phyloP scores from a whole-genome alignment of 2,797 vertebrate genomes.

The Paramormyrops hopkinsi region DNA sequence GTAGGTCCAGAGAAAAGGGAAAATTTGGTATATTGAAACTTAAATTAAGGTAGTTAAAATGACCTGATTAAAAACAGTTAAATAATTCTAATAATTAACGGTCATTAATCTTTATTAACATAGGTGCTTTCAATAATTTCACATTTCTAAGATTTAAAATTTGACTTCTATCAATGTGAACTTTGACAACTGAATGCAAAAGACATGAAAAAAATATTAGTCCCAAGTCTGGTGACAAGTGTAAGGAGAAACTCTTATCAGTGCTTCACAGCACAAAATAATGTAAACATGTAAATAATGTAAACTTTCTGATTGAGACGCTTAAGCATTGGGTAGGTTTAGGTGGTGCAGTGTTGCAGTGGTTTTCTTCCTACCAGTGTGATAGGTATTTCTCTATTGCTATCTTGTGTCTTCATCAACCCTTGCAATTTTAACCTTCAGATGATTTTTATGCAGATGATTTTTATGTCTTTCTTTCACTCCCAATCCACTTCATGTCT shows the following conservation, averaged over 20 bases:
- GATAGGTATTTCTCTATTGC: background rate
- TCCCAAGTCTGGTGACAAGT: background rate
- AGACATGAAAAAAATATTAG: background rate
- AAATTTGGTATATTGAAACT: background rate
- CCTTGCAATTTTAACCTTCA: background rate
- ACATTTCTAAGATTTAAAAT: background rate
- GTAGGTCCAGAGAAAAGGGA: background rate
- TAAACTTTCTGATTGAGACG: background rate
- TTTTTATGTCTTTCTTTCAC: background rate
- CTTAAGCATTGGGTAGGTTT: background rate
- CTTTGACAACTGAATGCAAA: background rate
- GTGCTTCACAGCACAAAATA: background rate
- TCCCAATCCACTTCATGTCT: too few relatives aligned
- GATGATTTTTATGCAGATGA: background rate
- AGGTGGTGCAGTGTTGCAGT: background rate
- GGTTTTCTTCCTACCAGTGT: background rate
- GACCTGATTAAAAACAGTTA: background rate
- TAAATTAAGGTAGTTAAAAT: background rate
- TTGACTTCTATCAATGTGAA: background rate
- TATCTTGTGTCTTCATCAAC: background rate
- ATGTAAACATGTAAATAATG: background rate
- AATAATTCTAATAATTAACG: background rate
- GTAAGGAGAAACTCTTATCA: background rate
- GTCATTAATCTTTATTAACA: background rate
- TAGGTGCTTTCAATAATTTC: background rate